Base-by-base conservation (phyloP, 2,888 invertebrate species). In the Sminthurides aquaticus region DNA sequence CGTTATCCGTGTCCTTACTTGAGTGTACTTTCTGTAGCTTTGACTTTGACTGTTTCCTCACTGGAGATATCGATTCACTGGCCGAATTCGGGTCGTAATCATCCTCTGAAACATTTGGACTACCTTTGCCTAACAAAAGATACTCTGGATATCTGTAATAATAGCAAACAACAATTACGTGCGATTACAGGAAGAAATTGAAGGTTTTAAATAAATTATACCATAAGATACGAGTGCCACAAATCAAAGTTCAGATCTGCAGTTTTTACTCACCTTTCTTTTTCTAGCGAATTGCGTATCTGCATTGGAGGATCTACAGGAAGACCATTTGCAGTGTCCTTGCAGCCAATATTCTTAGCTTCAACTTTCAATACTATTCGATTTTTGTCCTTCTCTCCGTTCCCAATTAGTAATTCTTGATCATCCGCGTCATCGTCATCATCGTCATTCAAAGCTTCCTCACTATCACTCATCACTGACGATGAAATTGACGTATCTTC, bases 391-490 rank as follows among this genome's bases (percentile, higher is more conserved):
- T 70, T 57, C 22, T 57, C 58, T 22, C 57, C 62, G 28, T 26
- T 27, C 11, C 63, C 63, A 43, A 64, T 64, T 49, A 64, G 34
- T 24, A 64, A 43, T 48, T 64, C 64, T 54, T 64, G 64, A 54
- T 64, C 64, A 28, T 59, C 64, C 8, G 22, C 58, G 28, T 63
- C 62, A 22, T 52, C 58, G n/a, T 26, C 60, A 22, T 58, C 65
- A 24, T 62, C 65, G 15, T 64, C 69, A 54, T 64, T 64, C 49
- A 69, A 66, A 48, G 71, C 73, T 61, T 71, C 74, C 5, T 69
- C 74, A 67, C 72, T 72, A 54, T 72, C 74, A 69, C 74, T 74
- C 74, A 74, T 72, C 52, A 74, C 74, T 22, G 72, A 72, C 1
- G 72, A 74, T 20, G 74, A 74, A 28, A 74, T 71, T 11, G 72